Conservation (phyloP, 2,113 vertebrate genomes). For the Menura novaehollandiae region DNA sequence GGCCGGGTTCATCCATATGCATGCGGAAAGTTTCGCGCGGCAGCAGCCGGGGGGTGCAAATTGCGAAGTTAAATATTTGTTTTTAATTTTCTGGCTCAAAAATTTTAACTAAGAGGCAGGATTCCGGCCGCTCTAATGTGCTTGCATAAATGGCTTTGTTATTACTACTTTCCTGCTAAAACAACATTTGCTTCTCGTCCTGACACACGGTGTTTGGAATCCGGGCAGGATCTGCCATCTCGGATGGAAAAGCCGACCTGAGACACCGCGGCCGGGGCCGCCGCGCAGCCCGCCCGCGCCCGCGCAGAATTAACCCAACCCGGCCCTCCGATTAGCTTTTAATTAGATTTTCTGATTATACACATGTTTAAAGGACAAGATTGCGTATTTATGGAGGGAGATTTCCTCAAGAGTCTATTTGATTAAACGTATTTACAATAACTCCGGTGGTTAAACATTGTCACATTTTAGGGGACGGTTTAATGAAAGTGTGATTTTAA, state of each 20-base stretch:
- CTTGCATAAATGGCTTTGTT: slow-evolving; percentile 51
- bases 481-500: neutral
- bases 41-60: slow-evolving; percentile 50
- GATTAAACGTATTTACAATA: neutral
- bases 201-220: neutral
- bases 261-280: neutral
- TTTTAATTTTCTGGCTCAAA: slow-evolving; percentile 80
- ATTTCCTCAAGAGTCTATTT: neutral
- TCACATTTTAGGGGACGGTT: neutral
- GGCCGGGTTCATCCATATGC: slow-evolving; percentile 32
- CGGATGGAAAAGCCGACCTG: neutral
- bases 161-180: slow-evolving; percentile 35
- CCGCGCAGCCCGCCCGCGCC: neutral
- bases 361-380: slow-evolving; percentile 29
- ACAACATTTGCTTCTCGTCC: slow-evolving; percentile 34
- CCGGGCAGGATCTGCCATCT: neutral
- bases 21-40: slow-evolving; percentile 50
- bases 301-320: neutral
- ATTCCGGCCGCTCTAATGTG: slow-evolving; percentile 47
- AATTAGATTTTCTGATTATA: slow-evolving; percentile 16
- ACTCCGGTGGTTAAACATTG: neutral
- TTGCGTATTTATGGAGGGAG: neutral
- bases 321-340: neutral
- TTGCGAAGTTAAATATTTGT: slow-evolving; percentile 77
- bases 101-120: slow-evolving; percentile 63